Percentiles rank a stretch among this genome's conserved stretches.
Evolutionary conservation across 23 tunicate genomes (phyloP).

Genomic region (Halocynthia roretzi): DNA sequence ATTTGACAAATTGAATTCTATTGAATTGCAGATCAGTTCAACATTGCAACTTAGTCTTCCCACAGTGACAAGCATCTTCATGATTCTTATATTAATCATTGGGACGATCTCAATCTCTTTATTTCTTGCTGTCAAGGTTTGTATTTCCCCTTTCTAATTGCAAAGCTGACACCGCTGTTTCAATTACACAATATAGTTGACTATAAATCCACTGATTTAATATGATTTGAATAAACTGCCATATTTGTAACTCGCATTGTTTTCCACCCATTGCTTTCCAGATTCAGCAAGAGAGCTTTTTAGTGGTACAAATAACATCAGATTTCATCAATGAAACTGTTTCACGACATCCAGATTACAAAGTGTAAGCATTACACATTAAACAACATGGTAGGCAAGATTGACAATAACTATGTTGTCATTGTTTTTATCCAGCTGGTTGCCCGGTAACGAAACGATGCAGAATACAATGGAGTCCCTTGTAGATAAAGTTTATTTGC

Average conservation of each 20-base stretch:
- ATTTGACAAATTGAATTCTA: not conserved
- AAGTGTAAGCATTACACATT: not conserved
- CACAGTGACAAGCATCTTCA: slow-evolving; percentile 55
- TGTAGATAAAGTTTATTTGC: slow-evolving; percentile 67
- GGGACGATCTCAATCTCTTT: slow-evolving; percentile 35
- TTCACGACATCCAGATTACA: slow-evolving; percentile 66
- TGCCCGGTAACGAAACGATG: slow-evolving; percentile 67
- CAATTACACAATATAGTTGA: not conserved
- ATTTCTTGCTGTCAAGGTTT: slow-evolving; percentile 48
- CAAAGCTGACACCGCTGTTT: not conserved
- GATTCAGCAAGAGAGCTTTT: slow-evolving; percentile 70
- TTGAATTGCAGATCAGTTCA: not conserved
- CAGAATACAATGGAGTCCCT: slow-evolving; percentile 60
- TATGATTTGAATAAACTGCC: too few relatives aligned
- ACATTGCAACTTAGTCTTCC: slow-evolving; percentile 28
- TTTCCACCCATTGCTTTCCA: not conserved
- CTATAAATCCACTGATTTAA: not conserved
- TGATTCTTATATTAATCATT: slow-evolving; percentile 51
- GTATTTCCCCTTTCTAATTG: not conserved
- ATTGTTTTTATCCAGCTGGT: slow-evolving; percentile 22
- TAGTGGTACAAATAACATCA: slow-evolving; percentile 57
- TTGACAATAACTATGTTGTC: too few relatives aligned
- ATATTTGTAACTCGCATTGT: not conserved
- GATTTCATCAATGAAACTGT: slow-evolving; percentile 79
- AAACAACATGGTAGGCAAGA: too few relatives aligned